These are phyloP conservation scores for Syngnathus rostellatus DNA, from an alignment of 2,797 vertebrate species.

Conservation along the genomic window DNA sequence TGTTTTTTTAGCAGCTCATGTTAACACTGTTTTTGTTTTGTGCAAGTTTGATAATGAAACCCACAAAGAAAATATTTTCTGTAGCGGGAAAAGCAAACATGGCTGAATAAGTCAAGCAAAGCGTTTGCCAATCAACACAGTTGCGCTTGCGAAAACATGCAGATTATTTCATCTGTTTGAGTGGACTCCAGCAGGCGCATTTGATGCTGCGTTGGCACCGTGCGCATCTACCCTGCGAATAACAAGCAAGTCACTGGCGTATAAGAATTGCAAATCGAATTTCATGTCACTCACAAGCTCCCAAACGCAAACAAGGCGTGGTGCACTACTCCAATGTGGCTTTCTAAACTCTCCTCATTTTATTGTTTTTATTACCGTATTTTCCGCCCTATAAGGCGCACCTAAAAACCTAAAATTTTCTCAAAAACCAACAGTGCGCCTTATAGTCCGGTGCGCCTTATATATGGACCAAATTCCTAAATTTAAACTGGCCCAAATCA, in stretches of 20 bases:
- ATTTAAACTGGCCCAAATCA: no score
- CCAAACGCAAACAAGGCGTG: slow-evolving; percentile 17
- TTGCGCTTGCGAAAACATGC: slow-evolving; percentile 55
- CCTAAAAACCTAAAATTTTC: no score
- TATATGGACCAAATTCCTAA: no score
- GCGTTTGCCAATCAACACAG: slow-evolving; percentile 9
- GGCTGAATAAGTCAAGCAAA: slow-evolving; percentile 53
- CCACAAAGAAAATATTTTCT: slow-evolving; percentile 22
- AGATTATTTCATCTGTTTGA: slow-evolving; percentile 59
- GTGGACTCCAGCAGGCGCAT: slow-evolving; percentile 59
- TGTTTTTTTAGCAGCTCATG: neutral
- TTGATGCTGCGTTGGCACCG: slow-evolving; percentile 48
- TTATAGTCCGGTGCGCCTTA: no score
- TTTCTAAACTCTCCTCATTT: slow-evolving; percentile 26
- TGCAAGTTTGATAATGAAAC: slow-evolving; percentile 38
- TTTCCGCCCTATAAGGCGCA: no score
- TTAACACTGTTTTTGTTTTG: slow-evolving; percentile 36
- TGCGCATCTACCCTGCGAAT: slow-evolving; percentile 44
- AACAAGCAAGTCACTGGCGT: slow-evolving; percentile 49
- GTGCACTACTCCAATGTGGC: slow-evolving; percentile 17
- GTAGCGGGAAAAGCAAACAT: slow-evolving; percentile 53
- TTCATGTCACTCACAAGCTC: slow-evolving; percentile 42
- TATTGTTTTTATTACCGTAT: slow-evolving; percentile 6
- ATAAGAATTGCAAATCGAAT: slow-evolving; percentile 47
- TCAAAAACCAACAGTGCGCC: no score